Conservation (phyloP, 2,797 vertebrate genomes). For the Hypotaenidia philippensis region DNA sequence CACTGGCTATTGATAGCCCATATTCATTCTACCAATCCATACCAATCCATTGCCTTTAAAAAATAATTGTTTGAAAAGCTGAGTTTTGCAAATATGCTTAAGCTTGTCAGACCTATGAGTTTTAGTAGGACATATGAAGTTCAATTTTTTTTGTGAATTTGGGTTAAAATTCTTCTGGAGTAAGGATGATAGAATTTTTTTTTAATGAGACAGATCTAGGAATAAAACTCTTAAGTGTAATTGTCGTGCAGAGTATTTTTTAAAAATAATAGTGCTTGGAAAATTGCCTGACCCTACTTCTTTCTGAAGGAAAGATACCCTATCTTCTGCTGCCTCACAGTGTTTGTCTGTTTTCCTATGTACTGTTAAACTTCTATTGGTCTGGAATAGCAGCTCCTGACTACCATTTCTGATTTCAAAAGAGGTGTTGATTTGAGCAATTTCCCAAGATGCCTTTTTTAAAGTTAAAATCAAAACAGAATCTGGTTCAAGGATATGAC, state of each 20-base stretch:
- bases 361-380: not conserved
- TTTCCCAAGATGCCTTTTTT: not conserved
- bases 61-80: not conserved
- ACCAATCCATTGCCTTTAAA: not conserved
- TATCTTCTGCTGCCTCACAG: constrained; percentile 28
- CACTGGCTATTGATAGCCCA: not conserved
- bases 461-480: not conserved
- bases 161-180: not conserved
- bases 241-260: not conserved
- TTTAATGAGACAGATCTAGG: not conserved
- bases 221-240: not conserved
- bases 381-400: not conserved
- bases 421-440: not conserved
- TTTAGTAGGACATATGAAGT: not conserved
- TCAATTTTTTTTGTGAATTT: not conserved
- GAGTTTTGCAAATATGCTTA: not conserved
- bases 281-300: not conserved
- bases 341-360: not conserved
- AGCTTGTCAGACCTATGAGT: not conserved
- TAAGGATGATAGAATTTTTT: not conserved
- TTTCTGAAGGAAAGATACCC: not conserved
- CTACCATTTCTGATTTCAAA: not conserved
- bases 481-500: not conserved
- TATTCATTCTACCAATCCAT: too few relatives aligned
- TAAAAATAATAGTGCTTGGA: not conserved